Percentiles rank a stretch among this genome's conserved stretches.
Evolutionary conservation across 2,888 invertebrate species (phyloP).

Genomic region (Rotaria magnacalcarata): DNA sequence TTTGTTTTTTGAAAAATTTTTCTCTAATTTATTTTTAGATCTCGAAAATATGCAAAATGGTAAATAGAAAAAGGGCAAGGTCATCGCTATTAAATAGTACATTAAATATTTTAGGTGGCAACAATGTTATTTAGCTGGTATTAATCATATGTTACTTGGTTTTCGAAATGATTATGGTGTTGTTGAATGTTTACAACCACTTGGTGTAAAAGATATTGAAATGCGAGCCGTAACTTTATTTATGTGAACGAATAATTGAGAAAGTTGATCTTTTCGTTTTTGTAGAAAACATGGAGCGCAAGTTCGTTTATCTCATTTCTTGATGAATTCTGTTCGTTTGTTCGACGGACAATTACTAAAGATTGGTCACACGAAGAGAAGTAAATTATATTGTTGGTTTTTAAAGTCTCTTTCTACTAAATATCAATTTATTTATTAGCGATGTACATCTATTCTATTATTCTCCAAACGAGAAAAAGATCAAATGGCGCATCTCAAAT

Average conservation of each 20-base stretch:
- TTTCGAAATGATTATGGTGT: constrained; percentile 34
- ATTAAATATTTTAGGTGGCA: not conserved
- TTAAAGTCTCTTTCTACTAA: not conserved
- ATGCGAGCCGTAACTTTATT: not conserved
- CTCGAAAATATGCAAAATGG: constrained; percentile 31
- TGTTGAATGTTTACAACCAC: constrained; percentile 19
- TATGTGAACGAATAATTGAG: not conserved
- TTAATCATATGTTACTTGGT: constrained; percentile 33
- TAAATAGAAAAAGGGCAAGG: not conserved
- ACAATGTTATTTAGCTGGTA: constrained; percentile 34
- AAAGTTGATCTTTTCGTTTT: not conserved
- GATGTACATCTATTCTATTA: constrained; percentile 20
- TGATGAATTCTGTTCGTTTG: constrained; percentile 32
- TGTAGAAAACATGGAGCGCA: constrained; percentile 33
- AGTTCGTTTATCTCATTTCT: constrained; percentile 24
- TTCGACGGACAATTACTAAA: constrained; percentile 20
- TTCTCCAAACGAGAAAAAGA: constrained; percentile 13
- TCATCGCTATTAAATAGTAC: not conserved
- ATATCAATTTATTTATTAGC: not conserved
- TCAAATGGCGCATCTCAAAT: constrained; percentile 6
- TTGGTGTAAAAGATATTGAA: constrained; percentile 2
- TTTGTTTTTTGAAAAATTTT: no score
- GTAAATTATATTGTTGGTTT: not conserved
- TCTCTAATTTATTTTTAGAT: not conserved
- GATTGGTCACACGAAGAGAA: not conserved